phyloP scores from a whole-genome alignment of 2,888 invertebrate genomes.

The Nemotelus pantherinus region DNA sequence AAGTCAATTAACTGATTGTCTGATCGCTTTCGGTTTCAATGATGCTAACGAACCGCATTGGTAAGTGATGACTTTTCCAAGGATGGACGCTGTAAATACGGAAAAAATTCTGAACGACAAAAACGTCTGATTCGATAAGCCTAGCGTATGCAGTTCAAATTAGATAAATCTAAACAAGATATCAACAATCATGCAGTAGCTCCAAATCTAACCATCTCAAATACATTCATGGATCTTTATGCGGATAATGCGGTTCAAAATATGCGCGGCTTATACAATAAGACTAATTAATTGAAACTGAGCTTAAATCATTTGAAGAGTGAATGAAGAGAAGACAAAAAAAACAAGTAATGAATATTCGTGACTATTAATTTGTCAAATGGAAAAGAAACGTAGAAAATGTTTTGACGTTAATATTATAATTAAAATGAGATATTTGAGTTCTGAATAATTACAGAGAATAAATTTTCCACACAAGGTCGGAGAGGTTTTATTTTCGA shows the following conservation, averaged over 20 bases:
- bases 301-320: too few species aligned
- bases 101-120: neutral
- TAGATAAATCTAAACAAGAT: too few species aligned
- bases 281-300: slow-evolving; percentile 24
- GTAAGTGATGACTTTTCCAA: slow-evolving; percentile 3
- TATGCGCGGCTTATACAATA: slow-evolving; percentile 15
- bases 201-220: neutral
- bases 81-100: slow-evolving; percentile 15
- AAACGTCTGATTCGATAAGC: too few species aligned
- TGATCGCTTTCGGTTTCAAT: slow-evolving; percentile 22
- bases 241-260: neutral
- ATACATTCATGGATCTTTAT: slow-evolving; percentile 8
- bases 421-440: neutral
- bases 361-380: neutral
- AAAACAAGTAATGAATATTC: too few species aligned
- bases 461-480: too few species aligned
- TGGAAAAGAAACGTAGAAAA: neutral
- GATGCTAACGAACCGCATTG: slow-evolving; percentile 2
- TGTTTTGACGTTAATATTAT: slow-evolving; percentile 11
- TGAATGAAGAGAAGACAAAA: too few species aligned
- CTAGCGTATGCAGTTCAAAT: too few species aligned
- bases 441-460: too few species aligned
- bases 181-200: too few species aligned
- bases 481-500: too few species aligned
- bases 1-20: slow-evolving; percentile 9